These are phyloP conservation scores for Linnaemya tessellans DNA, from an alignment of 2,888 invertebrate species.

Conservation along the genomic window DNA sequence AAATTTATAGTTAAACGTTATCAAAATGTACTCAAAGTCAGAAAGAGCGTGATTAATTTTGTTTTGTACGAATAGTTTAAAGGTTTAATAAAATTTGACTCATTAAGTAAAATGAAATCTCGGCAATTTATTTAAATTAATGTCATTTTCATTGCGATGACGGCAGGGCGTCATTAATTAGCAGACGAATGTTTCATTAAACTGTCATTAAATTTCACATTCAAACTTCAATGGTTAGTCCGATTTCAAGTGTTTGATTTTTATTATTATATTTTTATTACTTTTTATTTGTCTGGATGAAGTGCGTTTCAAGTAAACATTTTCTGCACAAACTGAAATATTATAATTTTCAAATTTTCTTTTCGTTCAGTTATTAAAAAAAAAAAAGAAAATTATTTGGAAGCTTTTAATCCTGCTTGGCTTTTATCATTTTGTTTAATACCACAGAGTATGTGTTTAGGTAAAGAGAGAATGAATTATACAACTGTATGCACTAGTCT, in stretches of 20 bases:
- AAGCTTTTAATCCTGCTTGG: conserved; percentile 38
- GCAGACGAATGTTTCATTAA: too few relatives aligned
- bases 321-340: too few relatives aligned
- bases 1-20: conserved; percentile 18
- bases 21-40: conserved; percentile 43
- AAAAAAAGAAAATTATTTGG: background rate
- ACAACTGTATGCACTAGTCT: conserved; percentile 43
- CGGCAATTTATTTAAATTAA: too few relatives aligned
- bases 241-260: too few relatives aligned
- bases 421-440: conserved; percentile 4
- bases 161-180: too few relatives aligned
- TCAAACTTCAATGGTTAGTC: too few relatives aligned
- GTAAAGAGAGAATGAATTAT: background rate
- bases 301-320: too few relatives aligned
- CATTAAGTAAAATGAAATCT: background rate
- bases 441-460: background rate
- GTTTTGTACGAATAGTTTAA: background rate
- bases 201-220: too few relatives aligned
- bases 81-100: background rate
- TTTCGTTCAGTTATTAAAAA: background rate
- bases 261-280: too few relatives aligned
- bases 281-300: too few relatives aligned
- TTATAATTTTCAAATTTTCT: too few relatives aligned
- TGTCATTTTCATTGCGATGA: too few relatives aligned
- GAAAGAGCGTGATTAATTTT: background rate